phyloP scores from a whole-genome alignment of 2,888 invertebrate species.

The Eupithecia inturbata region DNA sequence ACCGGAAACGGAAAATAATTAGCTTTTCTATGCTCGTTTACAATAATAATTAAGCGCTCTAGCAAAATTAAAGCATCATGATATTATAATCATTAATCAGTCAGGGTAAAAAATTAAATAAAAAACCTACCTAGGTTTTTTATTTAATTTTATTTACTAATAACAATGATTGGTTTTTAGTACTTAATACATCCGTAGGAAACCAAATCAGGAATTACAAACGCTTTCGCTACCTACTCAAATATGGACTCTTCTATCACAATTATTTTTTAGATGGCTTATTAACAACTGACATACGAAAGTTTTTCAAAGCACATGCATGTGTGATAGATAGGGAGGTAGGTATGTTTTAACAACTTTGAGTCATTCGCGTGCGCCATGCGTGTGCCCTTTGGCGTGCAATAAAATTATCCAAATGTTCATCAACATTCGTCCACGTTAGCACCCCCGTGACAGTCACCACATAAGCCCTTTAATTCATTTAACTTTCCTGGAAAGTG shows the following conservation, averaged over 20 bases:
- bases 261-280: background rate
- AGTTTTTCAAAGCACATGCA: background rate
- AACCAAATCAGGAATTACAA: no score
- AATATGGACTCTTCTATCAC: no score
- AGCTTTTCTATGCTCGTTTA: background rate
- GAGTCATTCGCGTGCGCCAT: slow-evolving; percentile 42
- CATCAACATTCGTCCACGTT: slow-evolving; percentile 38
- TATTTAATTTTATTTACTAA: no score
- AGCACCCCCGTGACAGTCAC: slow-evolving; percentile 40
- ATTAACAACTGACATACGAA: background rate
- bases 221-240: no score
- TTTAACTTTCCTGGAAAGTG: slow-evolving; percentile 31
- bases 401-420: slow-evolving; percentile 41
- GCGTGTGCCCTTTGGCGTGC: slow-evolving; percentile 25
- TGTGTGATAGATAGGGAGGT: no score
- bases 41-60: no score
- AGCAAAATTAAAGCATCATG: no score
- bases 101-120: no score
- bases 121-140: no score
- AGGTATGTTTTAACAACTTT: slow-evolving; percentile 16
- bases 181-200: no score
- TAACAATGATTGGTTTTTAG: no score
- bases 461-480: slow-evolving; percentile 41
- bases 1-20: background rate
- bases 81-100: no score